Evolutionary conservation across 2,797 vertebrate species (phyloP), one percentile per base, ranked within the genome.

Genomic region (Siniperca undulata): DNA sequence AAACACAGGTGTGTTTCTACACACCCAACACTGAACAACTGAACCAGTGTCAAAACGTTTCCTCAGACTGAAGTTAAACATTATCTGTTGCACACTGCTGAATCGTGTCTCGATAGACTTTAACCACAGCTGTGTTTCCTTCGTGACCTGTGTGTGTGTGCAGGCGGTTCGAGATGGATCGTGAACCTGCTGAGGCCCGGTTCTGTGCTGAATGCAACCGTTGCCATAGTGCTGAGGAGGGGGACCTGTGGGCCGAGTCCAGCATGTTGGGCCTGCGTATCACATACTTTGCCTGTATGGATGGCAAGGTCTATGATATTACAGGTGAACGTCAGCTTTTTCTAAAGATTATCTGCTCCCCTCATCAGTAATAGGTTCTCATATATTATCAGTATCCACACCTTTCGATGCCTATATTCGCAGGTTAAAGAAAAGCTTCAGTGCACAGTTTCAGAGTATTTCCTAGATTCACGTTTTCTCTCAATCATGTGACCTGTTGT

Each of bases 161-260:
- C 91, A 99, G 98, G 95, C 95, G 97, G 80, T 99, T 99, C 12
- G 98, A 99, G 94, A 97, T 99, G 96, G 96, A 97, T 77, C 96
- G 97, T 0, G 97, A 98, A 71, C 96, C 97, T 6, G 86, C 94
- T 2, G 96, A 93, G 64, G 98, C 97, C 12, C 96, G 98, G 17
- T 99, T 98, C 86, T 99, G 98, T 83, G 97, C 96, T 0, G 97
- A 97, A 86, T 99, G 98, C 82, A 96, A 93, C 56, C 92, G 93
- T 76, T 95, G 95, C 89, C 98, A 99, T 83, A 94, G 97, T 0
- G 98, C 98, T 0, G 97, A 98, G 89, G 97, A 98, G 88, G 98
- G 98, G 4, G 98, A 99, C 92, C 95, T 99, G 82, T 99, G 98
- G 97, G 97, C 98, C 0, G 98, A 99, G 88, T 98, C 98, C 65